Conservation (phyloP, 2,888 invertebrate species). For the Drosophila testacea region DNA sequence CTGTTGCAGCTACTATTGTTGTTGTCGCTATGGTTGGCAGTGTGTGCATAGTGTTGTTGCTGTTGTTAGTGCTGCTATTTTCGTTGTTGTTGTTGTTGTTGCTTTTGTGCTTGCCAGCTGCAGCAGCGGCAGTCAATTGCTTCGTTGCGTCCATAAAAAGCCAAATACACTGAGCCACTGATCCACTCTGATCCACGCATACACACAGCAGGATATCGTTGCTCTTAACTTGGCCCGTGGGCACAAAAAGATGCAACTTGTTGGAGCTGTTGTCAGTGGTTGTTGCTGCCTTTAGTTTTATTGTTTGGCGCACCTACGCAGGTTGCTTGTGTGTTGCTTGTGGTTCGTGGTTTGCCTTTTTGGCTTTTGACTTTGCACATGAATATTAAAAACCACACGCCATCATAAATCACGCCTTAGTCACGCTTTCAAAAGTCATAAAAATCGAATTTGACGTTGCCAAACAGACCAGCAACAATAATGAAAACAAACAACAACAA, state of each 20-base stretch:
- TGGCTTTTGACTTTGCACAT: constrained; percentile 76
- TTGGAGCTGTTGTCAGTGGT: constrained; percentile 41
- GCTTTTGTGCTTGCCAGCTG: constrained; percentile 48
- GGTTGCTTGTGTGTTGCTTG: constrained; percentile 33
- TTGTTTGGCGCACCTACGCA: constrained; percentile 82
- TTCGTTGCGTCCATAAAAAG: constrained; percentile 72
- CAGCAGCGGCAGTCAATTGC: constrained; percentile 68
- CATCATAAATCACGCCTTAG: constrained; percentile 85
- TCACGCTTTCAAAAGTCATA: constrained; percentile 85
- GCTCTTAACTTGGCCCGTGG: constrained; percentile 54
- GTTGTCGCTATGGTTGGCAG: constrained; percentile 18
- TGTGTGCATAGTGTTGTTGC: constrained; percentile 13
- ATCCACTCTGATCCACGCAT: constrained; percentile 66
- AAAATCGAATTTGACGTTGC: constrained; percentile 84
- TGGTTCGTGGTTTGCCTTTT: constrained; percentile 38
- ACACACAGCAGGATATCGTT: constrained; percentile 75
- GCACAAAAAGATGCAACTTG: constrained; percentile 67
- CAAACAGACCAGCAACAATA: constrained; percentile 44
- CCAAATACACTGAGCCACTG: constrained; percentile 66
- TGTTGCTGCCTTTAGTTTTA: constrained; percentile 56
- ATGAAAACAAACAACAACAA: constrained; percentile 14
- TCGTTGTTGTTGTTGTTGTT: constrained; percentile 30
- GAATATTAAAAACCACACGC: constrained; percentile 85
- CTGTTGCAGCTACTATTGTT: constrained; percentile 21
- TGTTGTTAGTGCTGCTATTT: constrained; percentile 29